These are phyloP conservation scores for Ligdia adustata DNA, from an alignment of 2,888 invertebrate genomes.

Conservation along the genomic window DNA sequence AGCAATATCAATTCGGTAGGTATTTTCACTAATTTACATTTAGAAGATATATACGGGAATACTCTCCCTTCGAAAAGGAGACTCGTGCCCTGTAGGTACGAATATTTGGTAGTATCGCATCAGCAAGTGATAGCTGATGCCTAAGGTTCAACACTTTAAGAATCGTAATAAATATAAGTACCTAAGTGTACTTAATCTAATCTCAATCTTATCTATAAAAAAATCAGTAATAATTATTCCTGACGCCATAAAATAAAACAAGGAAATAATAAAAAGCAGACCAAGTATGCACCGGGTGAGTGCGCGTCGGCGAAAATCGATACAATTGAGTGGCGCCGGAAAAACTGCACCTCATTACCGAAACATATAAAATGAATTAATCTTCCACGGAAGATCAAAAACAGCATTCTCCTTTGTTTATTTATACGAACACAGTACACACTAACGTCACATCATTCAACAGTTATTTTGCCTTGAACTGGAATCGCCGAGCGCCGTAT, in stretches of 20 bases:
- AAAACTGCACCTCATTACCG: conserved; percentile 12
- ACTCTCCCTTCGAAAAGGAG: no score
- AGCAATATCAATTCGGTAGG: no score
- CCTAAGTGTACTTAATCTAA: no score
- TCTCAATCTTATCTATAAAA: no score
- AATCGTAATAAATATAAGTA: no score
- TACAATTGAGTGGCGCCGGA: conserved; percentile 53
- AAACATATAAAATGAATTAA: not conserved
- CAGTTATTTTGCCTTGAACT: conserved; percentile 67
- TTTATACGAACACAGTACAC: conserved; percentile 10
- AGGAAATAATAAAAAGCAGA: conserved; percentile 51
- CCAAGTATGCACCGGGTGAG: conserved; percentile 49
- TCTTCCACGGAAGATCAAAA: not conserved
- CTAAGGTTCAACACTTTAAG: no score
- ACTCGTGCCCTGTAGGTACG: no score
- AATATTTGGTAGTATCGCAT: no score
- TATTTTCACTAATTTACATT: no score
- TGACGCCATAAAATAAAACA: conserved; percentile 32
- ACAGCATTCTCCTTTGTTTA: not conserved
- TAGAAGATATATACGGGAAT: no score
- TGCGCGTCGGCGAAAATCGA: conserved; percentile 71
- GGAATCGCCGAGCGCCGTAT: conserved; percentile 39
- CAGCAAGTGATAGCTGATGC: no score
- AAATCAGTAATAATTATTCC: no score
- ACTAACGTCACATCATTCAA: conserved; percentile 49